phyloP scores from a whole-genome alignment of 2,113 vertebrate species.

The Chelonoidis abingdonii region DNA sequence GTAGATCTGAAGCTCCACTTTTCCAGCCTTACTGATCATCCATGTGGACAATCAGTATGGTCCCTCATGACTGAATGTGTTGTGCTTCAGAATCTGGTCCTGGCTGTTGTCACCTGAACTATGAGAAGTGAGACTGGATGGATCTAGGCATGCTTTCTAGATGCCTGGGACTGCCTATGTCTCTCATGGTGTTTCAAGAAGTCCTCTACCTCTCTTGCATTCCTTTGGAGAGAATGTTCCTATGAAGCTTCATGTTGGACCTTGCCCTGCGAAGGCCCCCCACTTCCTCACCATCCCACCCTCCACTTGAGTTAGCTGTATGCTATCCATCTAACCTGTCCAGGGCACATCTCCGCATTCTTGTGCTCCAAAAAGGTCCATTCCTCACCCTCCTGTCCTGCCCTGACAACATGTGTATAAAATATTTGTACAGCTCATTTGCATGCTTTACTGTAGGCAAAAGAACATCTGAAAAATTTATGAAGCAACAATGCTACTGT shows the following conservation, averaged over 20 bases:
- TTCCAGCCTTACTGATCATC: not conserved
- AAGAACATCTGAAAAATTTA: not conserved
- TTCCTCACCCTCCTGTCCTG: not conserved
- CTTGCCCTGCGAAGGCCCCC: not conserved
- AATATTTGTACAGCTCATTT: not conserved
- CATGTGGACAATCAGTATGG: not conserved
- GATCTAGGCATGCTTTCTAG: too few species aligned
- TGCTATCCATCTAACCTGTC: not conserved
- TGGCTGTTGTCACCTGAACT: not conserved
- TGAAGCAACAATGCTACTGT: not conserved
- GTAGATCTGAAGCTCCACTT: not conserved
- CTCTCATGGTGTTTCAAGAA: too few species aligned
- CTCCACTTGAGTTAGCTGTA: not conserved
- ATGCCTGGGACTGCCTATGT: too few species aligned
- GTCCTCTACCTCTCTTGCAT: too few species aligned
- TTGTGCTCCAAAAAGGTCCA: not conserved
- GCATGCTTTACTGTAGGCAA: not conserved
- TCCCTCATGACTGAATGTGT: not conserved
- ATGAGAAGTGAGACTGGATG: not conserved
- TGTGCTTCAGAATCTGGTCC: not conserved
- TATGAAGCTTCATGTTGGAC: not conserved
- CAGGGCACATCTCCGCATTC: not conserved
- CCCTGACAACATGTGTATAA: not conserved
- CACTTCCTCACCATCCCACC: not conserved
- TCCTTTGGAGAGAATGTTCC: not conserved